Conservation (phyloP, 1,140 invertebrate genomes). For the Cataglyphis hispanica region DNA sequence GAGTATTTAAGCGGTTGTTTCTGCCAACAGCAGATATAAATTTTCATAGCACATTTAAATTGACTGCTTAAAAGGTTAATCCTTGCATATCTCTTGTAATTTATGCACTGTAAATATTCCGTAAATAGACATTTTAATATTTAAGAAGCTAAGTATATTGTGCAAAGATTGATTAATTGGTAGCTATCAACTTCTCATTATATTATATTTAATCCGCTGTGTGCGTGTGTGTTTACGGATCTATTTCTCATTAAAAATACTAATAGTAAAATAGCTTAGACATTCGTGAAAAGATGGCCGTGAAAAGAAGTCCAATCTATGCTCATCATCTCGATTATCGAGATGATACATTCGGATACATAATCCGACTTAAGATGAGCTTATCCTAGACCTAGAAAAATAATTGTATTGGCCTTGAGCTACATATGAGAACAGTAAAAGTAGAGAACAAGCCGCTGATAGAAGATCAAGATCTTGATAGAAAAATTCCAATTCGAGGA, state of each 20-base stretch:
- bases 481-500: constrained; percentile 52
- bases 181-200: background rate
- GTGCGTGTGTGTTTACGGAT: background rate
- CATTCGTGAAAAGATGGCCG: background rate
- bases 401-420: constrained; percentile 50
- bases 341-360: constrained; percentile 2
- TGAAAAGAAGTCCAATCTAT: background rate
- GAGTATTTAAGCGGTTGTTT: background rate
- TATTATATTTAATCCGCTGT: background rate
- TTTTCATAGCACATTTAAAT: constrained; percentile 22
- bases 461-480: too few species aligned
- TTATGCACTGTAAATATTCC: constrained; percentile 19
- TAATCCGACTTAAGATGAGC: constrained; percentile 30
- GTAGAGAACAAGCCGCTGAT: background rate
- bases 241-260: constrained; percentile 17
- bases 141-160: constrained; percentile 1
- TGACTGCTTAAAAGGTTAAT: constrained; percentile 22
- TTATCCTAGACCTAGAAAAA: constrained; percentile 50
- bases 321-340: background rate
- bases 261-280: background rate
- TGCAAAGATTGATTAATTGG: background rate
- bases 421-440: constrained; percentile 45
- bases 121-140: constrained; percentile 28
- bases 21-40: background rate
- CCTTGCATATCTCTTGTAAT: background rate